These are phyloP conservation scores for Adelosebastes latens DNA, from an alignment of 2,797 vertebrate genomes.

Conservation along the genomic window DNA sequence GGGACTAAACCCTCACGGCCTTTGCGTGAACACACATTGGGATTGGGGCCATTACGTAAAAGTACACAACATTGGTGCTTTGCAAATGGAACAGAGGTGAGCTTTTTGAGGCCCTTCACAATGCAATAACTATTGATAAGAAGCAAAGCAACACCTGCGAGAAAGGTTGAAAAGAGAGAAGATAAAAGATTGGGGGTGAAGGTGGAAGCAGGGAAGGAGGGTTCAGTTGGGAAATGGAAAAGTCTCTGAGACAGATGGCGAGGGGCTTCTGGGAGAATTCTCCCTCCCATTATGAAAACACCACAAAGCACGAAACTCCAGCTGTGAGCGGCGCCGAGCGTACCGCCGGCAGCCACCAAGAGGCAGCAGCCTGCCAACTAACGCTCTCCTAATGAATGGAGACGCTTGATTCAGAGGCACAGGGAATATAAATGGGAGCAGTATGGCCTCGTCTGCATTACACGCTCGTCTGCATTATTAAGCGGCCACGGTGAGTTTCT, in stretches of 20 bases:
- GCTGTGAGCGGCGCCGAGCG: constrained; percentile 40
- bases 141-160: constrained; percentile 18
- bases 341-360: constrained; percentile 51
- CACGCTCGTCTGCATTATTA: constrained; percentile 18
- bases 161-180: neutral
- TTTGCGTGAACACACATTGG: too few species aligned
- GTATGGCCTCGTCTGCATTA: neutral
- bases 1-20: too few species aligned
- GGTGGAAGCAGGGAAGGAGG: constrained; percentile 15
- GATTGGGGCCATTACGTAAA: neutral
- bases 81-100: neutral
- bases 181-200: constrained; percentile 2
- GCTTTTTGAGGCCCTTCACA: neutral
- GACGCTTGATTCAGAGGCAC: constrained; percentile 25
- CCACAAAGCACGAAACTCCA: constrained; percentile 49
- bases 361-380: constrained; percentile 64
- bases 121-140: neutral
- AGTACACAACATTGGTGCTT: neutral
- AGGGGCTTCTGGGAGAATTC: constrained; percentile 16
- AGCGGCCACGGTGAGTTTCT: constrained; percentile 20
- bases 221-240: constrained; percentile 24
- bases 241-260: constrained; percentile 72
- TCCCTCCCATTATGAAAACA: constrained; percentile 41
- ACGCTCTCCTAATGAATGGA: constrained; percentile 54
- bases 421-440: constrained; percentile 2